Conservation (phyloP, 2,113 vertebrate species). For the Columba janthina region DNA sequence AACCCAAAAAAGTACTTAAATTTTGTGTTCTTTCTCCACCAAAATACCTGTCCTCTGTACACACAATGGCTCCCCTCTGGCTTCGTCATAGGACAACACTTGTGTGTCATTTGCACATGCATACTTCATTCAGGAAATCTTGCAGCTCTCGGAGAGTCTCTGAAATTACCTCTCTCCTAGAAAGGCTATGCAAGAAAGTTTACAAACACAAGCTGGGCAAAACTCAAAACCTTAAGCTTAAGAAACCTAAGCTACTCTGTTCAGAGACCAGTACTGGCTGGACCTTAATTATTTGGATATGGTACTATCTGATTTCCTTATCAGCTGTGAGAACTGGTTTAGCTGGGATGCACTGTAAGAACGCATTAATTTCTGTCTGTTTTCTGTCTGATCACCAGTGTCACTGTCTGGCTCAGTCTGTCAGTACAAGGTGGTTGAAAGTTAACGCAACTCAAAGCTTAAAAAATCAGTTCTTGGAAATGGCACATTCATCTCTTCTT, state of each 20-base stretch:
- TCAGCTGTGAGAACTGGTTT: background rate
- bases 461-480: background rate
- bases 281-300: background rate
- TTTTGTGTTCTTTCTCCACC: background rate
- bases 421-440: background rate
- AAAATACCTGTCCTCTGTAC: background rate
- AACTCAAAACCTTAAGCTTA: background rate
- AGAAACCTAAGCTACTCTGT: background rate
- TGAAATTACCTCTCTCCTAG: fast-evolving
- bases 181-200: background rate
- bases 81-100: background rate
- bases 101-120: background rate
- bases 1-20: background rate
- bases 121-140: background rate
- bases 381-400: background rate
- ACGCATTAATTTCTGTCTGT: background rate
- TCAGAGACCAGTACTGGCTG: background rate
- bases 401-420: background rate
- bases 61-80: background rate
- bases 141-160: fast-evolving
- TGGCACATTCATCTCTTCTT: background rate
- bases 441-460: background rate
- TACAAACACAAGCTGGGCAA: background rate
- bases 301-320: background rate
- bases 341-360: background rate